Conservation (phyloP, 2,797 vertebrate species). For the Mormyrus proboscirostris region DNA sequence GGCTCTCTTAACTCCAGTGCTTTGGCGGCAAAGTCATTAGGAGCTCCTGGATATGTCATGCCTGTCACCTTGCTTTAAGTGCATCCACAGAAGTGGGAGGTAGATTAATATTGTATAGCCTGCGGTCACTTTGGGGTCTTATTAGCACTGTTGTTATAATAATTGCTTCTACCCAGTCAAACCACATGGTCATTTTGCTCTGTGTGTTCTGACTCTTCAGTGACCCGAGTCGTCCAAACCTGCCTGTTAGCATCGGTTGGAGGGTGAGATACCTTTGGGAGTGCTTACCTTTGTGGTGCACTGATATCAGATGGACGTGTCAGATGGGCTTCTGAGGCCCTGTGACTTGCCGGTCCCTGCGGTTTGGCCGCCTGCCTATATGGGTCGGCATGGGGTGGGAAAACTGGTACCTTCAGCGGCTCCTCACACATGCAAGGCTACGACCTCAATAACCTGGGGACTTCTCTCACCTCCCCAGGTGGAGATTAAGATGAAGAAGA, state of each 20-base stretch:
- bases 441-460: not conserved
- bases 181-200: not conserved
- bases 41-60: slow-evolving; percentile 25
- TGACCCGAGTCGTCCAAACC: not conserved
- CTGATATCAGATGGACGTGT: not conserved
- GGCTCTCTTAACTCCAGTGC: not conserved
- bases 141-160: slow-evolving; percentile 10
- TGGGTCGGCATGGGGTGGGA: not conserved
- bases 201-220: not conserved
- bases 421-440: not conserved
- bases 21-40: not conserved
- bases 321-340: not conserved
- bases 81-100: slow-evolving; percentile 60
- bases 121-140: slow-evolving; percentile 1
- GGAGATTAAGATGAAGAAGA: slow-evolving; percentile 97
- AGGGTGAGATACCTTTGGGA: not conserved
- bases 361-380: not conserved
- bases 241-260: not conserved
- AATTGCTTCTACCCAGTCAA: slow-evolving; percentile 15
- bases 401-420: not conserved
- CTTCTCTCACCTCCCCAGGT: slow-evolving; percentile 57
- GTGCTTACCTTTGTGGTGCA: not conserved
- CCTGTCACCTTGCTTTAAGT: slow-evolving; percentile 61
- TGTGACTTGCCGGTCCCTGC: no score
- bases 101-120: slow-evolving; percentile 60